Conservation (phyloP, 2,797 vertebrate species). For the Epinephelus malabaricus region DNA sequence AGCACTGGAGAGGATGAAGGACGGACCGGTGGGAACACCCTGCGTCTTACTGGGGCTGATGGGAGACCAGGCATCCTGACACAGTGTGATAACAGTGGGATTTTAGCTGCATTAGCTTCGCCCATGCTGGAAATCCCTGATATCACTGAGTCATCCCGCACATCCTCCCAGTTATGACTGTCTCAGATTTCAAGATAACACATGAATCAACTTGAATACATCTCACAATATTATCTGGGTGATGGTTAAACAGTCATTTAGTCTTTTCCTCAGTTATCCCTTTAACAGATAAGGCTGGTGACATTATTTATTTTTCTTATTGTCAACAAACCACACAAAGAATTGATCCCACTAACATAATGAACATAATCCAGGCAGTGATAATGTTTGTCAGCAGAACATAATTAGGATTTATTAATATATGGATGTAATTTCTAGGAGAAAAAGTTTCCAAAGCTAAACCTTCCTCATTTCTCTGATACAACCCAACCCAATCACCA, state of each 20-base stretch:
- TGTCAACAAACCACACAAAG: neutral
- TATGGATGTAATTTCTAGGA: neutral
- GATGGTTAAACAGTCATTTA: neutral
- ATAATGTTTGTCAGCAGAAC: neutral
- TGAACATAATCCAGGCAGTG: neutral
- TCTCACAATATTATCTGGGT: neutral
- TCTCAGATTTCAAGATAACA: neutral
- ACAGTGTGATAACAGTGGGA: constrained; percentile 31
- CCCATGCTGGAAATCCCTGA: constrained; percentile 6
- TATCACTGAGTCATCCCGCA: neutral
- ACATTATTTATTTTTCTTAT: neutral
- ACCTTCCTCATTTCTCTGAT: neutral
- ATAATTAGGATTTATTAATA: neutral
- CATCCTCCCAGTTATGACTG: neutral
- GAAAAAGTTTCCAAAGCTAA: neutral
- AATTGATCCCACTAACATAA: neutral
- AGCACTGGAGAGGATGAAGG: constrained; percentile 37
- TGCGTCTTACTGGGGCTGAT: constrained; percentile 18
- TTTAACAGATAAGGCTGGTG: neutral
- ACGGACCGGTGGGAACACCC: constrained; percentile 47
- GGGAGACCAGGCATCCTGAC: constrained; percentile 29
- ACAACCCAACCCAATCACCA: neutral
- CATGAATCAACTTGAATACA: neutral
- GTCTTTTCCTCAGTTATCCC: neutral
- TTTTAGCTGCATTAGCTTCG: constrained; percentile 9